Percentiles rank a stretch among this genome's conserved stretches.
These are phyloP conservation scores for Craseonycteris thonglongyai DNA, from an alignment of 2,113 vertebrate genomes.

Conservation along the genomic window DNA sequence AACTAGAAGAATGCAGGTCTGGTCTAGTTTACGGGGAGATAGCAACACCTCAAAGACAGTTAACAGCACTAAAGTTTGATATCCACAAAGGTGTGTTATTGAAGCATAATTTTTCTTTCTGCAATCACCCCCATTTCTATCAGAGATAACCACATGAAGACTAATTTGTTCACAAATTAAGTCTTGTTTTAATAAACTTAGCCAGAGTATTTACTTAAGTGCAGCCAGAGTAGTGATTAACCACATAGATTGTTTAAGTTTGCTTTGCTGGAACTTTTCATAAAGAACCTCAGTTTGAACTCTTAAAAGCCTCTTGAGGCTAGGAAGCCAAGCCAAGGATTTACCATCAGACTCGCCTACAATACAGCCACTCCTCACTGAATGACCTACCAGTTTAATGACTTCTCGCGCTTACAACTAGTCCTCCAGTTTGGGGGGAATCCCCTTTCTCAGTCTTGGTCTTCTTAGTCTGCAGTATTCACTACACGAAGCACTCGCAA, in stretches of 20 bases:
- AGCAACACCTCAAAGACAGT: background rate
- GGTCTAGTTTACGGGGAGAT: background rate
- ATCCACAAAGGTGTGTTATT: background rate
- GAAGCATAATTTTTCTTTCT: background rate
- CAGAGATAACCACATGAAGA: background rate
- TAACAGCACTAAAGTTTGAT: background rate
- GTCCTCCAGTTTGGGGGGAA: too few species aligned
- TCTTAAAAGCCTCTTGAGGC: background rate
- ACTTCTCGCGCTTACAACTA: too few species aligned
- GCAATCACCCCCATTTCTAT: background rate
- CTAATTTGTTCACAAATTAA: background rate
- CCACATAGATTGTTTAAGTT: background rate
- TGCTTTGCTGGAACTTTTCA: background rate
- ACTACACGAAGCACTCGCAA: too few species aligned
- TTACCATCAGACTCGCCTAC: too few species aligned
- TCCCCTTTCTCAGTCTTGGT: too few species aligned
- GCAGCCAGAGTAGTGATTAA: background rate
- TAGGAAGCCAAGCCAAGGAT: too few species aligned
- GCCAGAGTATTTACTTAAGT: background rate
- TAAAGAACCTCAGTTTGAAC: background rate
- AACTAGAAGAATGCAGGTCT: background rate
- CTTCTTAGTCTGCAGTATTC: too few species aligned
- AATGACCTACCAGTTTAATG: too few species aligned
- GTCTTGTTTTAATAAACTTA: background rate
- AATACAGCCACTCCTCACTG: too few species aligned